Evolutionary conservation across 2,888 invertebrate genomes (phyloP).

Genomic region (Blera fallax): DNA sequence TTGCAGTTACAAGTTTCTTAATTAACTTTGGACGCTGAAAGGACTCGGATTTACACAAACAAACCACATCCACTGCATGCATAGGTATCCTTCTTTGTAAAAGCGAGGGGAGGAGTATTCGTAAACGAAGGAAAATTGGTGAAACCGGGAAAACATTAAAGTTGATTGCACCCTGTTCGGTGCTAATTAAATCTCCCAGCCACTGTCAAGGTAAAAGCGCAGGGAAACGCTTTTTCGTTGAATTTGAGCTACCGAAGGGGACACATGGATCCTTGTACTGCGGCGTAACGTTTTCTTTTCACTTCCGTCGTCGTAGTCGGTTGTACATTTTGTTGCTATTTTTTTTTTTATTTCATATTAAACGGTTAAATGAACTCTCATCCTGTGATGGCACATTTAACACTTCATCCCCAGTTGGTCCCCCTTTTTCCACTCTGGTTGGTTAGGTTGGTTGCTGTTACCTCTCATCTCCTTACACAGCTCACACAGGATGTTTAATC

Average conservation of each 20-base stretch:
- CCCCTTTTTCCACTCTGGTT: conserved; percentile 28
- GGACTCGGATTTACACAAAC: neutral
- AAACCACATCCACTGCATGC: too few relatives aligned
- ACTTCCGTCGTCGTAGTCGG: conserved; percentile 1
- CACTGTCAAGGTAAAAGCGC: conserved; percentile 44
- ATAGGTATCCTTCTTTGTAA: neutral
- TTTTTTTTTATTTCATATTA: conserved; percentile 55
- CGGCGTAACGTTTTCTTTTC: conserved; percentile 12
- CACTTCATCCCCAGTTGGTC: conserved; percentile 51
- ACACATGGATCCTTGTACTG: conserved; percentile 24
- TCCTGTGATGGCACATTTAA: conserved; percentile 55
- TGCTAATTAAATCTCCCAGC: conserved; percentile 56
- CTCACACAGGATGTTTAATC: conserved; percentile 68
- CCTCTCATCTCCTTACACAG: too few relatives aligned
- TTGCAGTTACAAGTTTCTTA: conserved; percentile 25
- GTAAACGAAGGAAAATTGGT: neutral
- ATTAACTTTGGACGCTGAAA: conserved; percentile 20
- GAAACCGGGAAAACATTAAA: conserved; percentile 39
- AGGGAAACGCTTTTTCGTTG: neutral
- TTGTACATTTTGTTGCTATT: neutral
- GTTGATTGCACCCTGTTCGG: conserved; percentile 51
- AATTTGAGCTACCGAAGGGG: conserved; percentile 8
- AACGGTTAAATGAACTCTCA: conserved; percentile 69
- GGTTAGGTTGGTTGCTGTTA: neutral
- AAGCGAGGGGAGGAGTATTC: neutral